Evolutionary conservation across 2,888 invertebrate genomes (phyloP), one percentile per base, ranked within the genome.

Genomic region (Nymphalis urticae): DNA sequence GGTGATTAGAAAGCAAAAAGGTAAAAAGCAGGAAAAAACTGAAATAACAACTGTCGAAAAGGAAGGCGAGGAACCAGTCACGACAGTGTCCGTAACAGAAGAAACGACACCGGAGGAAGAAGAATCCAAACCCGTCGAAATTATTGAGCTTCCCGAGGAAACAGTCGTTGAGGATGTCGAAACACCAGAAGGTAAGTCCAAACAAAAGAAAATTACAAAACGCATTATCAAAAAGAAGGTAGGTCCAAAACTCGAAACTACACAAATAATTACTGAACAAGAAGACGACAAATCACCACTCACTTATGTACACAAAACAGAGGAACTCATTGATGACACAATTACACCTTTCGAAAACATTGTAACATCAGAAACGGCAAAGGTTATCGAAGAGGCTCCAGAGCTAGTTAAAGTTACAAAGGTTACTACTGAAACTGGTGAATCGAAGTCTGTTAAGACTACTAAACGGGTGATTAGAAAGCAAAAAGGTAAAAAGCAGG

Each of bases 381-480:
- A 51, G 17, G 21, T 66, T 2, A 24, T 72, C 16, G 66, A 69
- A 81, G 76, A 69, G 79, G 54, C 79, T 77, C 68, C 76, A 75
- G 73, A 62, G 48, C 50, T 83, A 82, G 75, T 68, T 0, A 64
- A 68, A 54, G 27, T 67, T 0, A 66, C 69, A 0, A 54, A 74
- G 21, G 66, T 73, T 0, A 59, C 48, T 1, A 68, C 72, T 0
- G 48, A 71, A 59, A 59, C 54, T 7, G 68, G 65, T 1, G 68
- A 68, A 8, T 48, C 21, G 2, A 53, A 70, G 5, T 60, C 62
- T 17, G 53, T 71, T 1, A 75, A 72, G 51, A 75, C 72, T 66
- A 88, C 86, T 71, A 83, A 82, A 47, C 79, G 84, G 2, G 75
- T 79, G 0, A 76, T 86, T 17, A 84, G 60, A 75, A 66, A 65